These are phyloP conservation scores for Onychorhynchus coronatus DNA, from an alignment of 2,113 vertebrate genomes.

Conservation along the genomic window DNA sequence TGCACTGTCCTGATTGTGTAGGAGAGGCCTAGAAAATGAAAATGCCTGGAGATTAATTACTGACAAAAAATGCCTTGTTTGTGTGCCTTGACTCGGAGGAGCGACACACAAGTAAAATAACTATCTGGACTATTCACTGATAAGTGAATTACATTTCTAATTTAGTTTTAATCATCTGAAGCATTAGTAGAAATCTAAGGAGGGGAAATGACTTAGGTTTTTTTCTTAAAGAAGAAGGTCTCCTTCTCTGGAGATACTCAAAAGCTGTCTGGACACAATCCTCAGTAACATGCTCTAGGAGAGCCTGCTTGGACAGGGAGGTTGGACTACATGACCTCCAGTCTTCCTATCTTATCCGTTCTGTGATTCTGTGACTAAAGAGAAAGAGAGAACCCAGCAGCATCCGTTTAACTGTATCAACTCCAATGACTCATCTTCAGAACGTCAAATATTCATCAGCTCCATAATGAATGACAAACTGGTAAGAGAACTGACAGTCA, in stretches of 20 bases:
- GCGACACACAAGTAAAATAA: not conserved
- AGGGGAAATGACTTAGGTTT: not conserved
- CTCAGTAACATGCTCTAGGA: not conserved
- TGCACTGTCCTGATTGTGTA: not conserved
- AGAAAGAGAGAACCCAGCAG: not conserved
- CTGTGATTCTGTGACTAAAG: not conserved
- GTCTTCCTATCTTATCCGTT: not conserved
- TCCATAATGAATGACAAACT: not conserved
- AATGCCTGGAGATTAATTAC: not conserved
- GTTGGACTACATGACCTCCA: not conserved
- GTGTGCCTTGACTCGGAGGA: not conserved
- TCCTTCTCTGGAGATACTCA: not conserved
- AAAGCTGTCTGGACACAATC: not conserved
- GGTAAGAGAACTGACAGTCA: slow-evolving; percentile 1
- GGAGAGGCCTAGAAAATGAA: not conserved
- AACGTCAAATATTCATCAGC: not conserved
- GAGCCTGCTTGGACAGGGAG: not conserved
- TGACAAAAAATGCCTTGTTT: not conserved
- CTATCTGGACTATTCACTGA: not conserved
- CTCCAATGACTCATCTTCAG: not conserved
- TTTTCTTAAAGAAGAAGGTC: not conserved
- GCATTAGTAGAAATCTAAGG: not conserved
- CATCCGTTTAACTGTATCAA: not conserved
- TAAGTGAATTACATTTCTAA: not conserved
- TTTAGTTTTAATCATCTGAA: not conserved